Percentiles rank a stretch among this genome's conserved stretches.
Evolutionary conservation across 2,797 vertebrate species (phyloP).

Genomic region (Cottoperca gobio): DNA sequence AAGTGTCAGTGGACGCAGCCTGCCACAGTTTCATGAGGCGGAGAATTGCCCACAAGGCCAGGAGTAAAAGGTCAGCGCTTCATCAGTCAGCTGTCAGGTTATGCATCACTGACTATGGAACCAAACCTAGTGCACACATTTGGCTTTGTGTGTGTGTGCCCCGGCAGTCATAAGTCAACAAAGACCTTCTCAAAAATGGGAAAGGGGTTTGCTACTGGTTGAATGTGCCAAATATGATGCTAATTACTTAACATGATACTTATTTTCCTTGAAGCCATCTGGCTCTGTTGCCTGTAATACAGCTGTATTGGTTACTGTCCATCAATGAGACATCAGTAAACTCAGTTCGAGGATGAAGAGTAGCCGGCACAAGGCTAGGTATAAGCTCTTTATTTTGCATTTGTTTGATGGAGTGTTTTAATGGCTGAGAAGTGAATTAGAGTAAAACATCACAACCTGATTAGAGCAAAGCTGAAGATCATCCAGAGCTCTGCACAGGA

Average conservation of each 20-base stretch:
- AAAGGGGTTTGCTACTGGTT: conserved; percentile 4
- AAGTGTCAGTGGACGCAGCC: conserved; percentile 57
- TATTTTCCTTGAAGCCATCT: conserved; percentile 25
- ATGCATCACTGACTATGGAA: conserved; percentile 59
- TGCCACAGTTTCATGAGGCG: conserved; percentile 59
- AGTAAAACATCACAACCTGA: conserved; percentile 33
- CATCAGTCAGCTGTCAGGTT: conserved; percentile 74
- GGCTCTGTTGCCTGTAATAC: conserved; percentile 15
- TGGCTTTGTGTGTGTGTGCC: conserved; percentile 1
- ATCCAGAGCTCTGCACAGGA: conserved; percentile 24
- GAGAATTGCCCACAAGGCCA: conserved; percentile 63
- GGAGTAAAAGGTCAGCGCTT: conserved; percentile 77
- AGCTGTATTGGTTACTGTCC: conserved; percentile 28
- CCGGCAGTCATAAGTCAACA: neutral
- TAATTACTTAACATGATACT: conserved; percentile 18
- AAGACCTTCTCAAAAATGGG: neutral
- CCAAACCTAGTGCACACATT: conserved; percentile 11
- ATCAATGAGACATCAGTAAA: conserved; percentile 33
- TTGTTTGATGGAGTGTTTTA: conserved; percentile 27
- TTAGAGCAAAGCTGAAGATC: conserved; percentile 20
- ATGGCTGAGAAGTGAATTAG: conserved; percentile 14
- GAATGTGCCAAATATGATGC: conserved; percentile 9
- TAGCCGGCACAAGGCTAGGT: neutral
- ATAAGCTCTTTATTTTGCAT: neutral
- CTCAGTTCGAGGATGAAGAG: conserved; percentile 28